Conservation (phyloP, 2,113 vertebrate genomes). For the Neomonachus schauinslandi region DNA sequence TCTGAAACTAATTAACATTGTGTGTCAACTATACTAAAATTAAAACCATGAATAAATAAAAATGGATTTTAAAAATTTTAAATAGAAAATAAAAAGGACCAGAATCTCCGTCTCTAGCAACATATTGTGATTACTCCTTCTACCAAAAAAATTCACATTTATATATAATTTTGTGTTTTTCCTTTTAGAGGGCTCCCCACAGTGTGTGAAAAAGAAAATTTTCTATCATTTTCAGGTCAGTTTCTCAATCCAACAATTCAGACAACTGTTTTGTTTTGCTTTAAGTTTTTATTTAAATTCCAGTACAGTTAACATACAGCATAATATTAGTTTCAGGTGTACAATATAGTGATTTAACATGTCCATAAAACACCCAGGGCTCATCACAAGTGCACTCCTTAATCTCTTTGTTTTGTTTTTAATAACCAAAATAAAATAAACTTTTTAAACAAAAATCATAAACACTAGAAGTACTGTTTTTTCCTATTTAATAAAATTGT, state of each 20-base stretch:
- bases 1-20: neutral
- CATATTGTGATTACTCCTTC: neutral
- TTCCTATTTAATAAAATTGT: neutral
- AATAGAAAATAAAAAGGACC: neutral
- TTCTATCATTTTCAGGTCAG: neutral
- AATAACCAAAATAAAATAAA: conserved; percentile 36
- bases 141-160: neutral
- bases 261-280: neutral
- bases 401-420: neutral
- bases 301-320: neutral
- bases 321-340: neutral
- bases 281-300: neutral
- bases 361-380: neutral
- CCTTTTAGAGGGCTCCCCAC: neutral
- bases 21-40: neutral
- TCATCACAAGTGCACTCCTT: neutral
- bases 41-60: neutral
- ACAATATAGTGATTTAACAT: neutral
- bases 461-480: neutral
- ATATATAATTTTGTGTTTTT: neutral
- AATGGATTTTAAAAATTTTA: neutral
- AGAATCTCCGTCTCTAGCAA: neutral
- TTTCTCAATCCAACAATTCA: neutral
- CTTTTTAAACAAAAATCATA: neutral
- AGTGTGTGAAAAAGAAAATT: neutral